phyloP scores from a whole-genome alignment of 2,797 vertebrate species.

The Cheirogaleus major region DNA sequence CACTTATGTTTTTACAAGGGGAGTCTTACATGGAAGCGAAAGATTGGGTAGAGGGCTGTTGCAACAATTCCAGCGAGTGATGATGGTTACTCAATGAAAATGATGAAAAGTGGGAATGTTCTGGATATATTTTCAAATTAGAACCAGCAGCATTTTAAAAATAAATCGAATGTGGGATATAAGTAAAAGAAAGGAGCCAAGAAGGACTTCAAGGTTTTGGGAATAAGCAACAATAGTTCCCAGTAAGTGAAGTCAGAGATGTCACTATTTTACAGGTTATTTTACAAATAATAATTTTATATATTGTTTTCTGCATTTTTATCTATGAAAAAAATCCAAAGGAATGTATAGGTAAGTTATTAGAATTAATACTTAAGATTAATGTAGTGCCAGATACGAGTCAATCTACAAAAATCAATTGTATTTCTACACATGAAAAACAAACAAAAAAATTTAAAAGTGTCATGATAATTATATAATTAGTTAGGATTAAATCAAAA shows the following conservation, averaged over 20 bases:
- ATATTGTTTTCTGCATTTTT: not conserved
- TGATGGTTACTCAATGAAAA: not conserved
- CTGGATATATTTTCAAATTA: not conserved
- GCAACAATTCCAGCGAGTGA: not conserved
- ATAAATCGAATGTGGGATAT: not conserved
- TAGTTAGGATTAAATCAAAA: not conserved
- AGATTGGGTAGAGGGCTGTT: not conserved
- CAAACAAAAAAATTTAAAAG: not conserved
- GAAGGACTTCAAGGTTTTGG: not conserved
- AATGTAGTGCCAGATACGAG: not conserved
- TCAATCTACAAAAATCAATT: not conserved
- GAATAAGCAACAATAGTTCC: not conserved
- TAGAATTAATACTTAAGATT: not conserved
- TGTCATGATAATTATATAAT: not conserved
- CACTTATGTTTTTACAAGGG: not conserved
- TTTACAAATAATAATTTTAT: not conserved
- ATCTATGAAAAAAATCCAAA: not conserved
- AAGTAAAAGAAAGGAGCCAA: not conserved
- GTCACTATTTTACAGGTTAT: not conserved
- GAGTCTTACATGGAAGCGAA: not conserved
- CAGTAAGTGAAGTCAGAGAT: not conserved
- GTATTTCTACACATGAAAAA: not conserved
- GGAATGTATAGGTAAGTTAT: not conserved
- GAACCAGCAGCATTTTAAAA: not conserved
- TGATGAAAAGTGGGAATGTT: not conserved